Conservation (phyloP, 2,888 invertebrate species). For the Phalangium opilio region DNA sequence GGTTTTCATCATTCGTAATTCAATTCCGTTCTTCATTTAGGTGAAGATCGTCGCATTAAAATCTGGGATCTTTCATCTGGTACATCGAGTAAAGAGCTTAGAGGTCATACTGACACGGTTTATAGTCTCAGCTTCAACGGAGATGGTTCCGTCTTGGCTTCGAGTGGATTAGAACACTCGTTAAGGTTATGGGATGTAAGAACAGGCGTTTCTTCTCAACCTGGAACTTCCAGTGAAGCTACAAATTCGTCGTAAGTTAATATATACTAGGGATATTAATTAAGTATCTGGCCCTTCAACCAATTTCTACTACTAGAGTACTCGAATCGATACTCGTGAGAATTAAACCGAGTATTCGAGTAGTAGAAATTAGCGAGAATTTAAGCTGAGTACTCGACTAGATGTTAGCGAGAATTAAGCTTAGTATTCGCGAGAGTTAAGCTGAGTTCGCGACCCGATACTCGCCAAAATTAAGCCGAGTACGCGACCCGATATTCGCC, state of each 20-base stretch:
- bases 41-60: conserved; percentile 51
- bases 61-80: conserved; percentile 57
- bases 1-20: neutral
- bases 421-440: too few species aligned
- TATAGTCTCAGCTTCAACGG: conserved; percentile 46
- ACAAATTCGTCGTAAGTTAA: neutral
- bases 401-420: too few species aligned
- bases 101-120: conserved; percentile 47
- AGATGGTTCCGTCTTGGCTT: conserved; percentile 45
- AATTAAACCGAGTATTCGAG: too few species aligned
- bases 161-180: conserved; percentile 48
- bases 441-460: too few species aligned
- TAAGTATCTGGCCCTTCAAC: too few species aligned
- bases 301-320: too few species aligned
- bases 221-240: neutral
- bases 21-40: conserved; percentile 34
- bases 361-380: too few species aligned
- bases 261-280: too few species aligned
- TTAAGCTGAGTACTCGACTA: too few species aligned
- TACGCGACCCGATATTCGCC: too few species aligned
- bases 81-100: conserved; percentile 45
- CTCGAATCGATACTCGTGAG: too few species aligned
- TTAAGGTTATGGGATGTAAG: conserved; percentile 46
- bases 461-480: too few species aligned
- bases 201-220: neutral